Conservation (phyloP, 2,113 vertebrate genomes). For the Sander vitreus region DNA sequence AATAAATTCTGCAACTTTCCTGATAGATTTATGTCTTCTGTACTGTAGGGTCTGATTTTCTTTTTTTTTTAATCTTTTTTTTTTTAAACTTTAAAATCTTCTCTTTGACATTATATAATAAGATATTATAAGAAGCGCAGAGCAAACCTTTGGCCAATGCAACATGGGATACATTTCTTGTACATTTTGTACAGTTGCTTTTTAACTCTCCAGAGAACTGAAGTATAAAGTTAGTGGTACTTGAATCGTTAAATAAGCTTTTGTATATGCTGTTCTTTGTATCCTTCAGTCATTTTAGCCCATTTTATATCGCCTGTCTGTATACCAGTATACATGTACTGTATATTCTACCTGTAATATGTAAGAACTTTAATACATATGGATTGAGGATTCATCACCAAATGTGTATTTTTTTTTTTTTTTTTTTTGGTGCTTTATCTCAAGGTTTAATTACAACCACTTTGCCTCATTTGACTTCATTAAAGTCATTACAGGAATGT, state of each 20-base stretch:
- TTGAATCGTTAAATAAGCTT: slow-evolving; percentile 79
- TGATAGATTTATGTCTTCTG: not conserved
- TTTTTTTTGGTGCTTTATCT: slow-evolving; percentile 13
- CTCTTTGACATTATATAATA: not conserved
- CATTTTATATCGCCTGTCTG: slow-evolving; percentile 62
- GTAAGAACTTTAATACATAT: slow-evolving; percentile 67
- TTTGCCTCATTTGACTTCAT: not conserved
- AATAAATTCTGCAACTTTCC: not conserved
- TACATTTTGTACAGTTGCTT: slow-evolving; percentile 82
- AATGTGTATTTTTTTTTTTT: slow-evolving; percentile 17
- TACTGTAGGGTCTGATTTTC: slow-evolving; percentile 8
- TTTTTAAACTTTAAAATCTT: not conserved
- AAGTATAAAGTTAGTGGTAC: slow-evolving; percentile 79
- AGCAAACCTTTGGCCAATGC: slow-evolving; percentile 26
- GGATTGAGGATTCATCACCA: slow-evolving; percentile 35
- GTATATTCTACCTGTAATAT: slow-evolving; percentile 71
- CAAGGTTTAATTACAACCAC: not conserved
- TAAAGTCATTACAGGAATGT: not conserved
- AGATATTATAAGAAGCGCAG: slow-evolving; percentile 11
- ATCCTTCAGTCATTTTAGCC: slow-evolving; percentile 50
- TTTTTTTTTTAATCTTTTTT: not conserved
- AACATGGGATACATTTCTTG: slow-evolving; percentile 76
- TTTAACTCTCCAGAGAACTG: slow-evolving; percentile 57
- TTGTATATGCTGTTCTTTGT: slow-evolving; percentile 76
- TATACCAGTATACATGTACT: slow-evolving; percentile 70